Conservation (phyloP, 2,113 vertebrate genomes). For the Nycticorax nycticorax region DNA sequence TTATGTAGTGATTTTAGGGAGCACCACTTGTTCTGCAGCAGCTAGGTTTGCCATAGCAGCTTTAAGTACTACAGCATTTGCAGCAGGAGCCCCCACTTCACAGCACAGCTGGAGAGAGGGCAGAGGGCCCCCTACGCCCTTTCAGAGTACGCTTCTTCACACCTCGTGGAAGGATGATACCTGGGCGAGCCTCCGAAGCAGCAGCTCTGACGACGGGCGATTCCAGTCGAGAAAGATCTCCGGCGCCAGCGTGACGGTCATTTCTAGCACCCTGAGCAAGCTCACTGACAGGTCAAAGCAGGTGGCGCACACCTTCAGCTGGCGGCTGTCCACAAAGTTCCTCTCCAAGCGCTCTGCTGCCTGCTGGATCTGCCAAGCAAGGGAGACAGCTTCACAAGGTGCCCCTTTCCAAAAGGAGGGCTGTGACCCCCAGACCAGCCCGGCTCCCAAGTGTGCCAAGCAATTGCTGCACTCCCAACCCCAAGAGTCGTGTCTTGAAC, state of each 20-base stretch:
- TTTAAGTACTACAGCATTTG: not conserved
- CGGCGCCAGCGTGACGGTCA: slow-evolving; percentile 92
- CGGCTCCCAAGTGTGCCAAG: fast-evolving
- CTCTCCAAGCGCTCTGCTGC: slow-evolving; percentile 94
- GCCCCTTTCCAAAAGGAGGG: not conserved
- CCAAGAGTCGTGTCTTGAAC: not conserved
- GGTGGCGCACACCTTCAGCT: slow-evolving; percentile 97
- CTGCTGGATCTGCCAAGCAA: slow-evolving; percentile 89
- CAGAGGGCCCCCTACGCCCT: not conserved
- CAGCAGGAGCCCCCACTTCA: not conserved
- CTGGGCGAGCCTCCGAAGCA: slow-evolving; percentile 93
- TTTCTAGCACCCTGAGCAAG: slow-evolving; percentile 93
- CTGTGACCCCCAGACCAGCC: fast-evolving
- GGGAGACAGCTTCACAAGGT: not conserved
- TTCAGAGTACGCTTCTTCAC: not conserved
- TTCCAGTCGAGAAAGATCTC: slow-evolving; percentile 95
- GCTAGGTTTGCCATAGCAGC: not conserved
- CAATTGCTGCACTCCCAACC: not conserved
- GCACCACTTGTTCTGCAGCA: not conserved
- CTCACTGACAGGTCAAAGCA: slow-evolving; percentile 98
- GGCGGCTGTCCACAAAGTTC: slow-evolving; percentile 96
- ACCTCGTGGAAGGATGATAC: slow-evolving; percentile 37
- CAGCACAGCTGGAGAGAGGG: not conserved
- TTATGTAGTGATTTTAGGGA: not conserved
- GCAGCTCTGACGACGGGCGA: slow-evolving; percentile 90